A percentile compares a stretch with the other conserved stretches of the same genome.
Evolutionary conservation across 1,140 invertebrate genomes (phyloP).

Genomic region (Zophobas morio): DNA sequence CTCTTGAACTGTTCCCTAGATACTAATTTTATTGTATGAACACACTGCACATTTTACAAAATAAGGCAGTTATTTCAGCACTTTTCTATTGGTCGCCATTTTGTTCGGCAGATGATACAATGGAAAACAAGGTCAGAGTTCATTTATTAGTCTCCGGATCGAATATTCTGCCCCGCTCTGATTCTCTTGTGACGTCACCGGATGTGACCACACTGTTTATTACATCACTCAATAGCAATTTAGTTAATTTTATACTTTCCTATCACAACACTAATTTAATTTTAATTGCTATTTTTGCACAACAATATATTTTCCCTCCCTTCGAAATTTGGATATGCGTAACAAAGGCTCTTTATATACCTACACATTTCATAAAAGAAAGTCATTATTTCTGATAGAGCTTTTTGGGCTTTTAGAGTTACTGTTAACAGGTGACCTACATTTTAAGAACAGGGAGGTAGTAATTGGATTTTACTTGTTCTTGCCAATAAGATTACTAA

Average conservation of each 20-base stretch:
- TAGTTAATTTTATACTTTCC: constrained; percentile 21
- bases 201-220: constrained; percentile 30
- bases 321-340: not conserved
- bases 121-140: constrained; percentile 30
- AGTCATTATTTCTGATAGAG: not conserved
- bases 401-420: not conserved
- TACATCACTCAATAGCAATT: constrained; percentile 24
- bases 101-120: too few relatives aligned
- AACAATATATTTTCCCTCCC: not conserved
- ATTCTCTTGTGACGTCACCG: constrained; percentile 31
- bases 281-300: constrained; percentile 20
- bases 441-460: not conserved
- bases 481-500: not conserved
- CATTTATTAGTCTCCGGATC: constrained; percentile 29
- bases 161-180: constrained; percentile 24
- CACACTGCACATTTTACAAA: not conserved
- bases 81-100: constrained; percentile 3
- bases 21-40: too few relatives aligned
- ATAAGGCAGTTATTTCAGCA: constrained; percentile 1
- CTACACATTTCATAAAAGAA: not conserved
- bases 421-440: not conserved
- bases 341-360: not conserved
- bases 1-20: too few relatives aligned
- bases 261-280: constrained; percentile 25
- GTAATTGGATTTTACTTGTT: not conserved